A percentile compares a stretch with the other conserved stretches of the same genome.
These are phyloP conservation scores for Harmothoe impar DNA, from an alignment of 2,888 invertebrate species.

Conservation along the genomic window DNA sequence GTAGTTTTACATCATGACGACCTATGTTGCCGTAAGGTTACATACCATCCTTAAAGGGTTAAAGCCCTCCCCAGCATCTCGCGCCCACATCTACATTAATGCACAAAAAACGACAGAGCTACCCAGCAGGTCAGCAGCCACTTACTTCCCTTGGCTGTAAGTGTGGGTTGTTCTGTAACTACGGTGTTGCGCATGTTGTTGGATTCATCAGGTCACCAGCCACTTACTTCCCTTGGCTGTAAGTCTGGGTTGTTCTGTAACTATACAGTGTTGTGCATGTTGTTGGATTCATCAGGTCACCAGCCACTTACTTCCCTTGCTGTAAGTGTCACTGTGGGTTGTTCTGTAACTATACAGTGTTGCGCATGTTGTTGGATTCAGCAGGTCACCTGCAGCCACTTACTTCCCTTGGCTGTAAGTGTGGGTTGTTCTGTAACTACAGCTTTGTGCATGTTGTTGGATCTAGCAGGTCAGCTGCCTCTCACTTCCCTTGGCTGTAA, in stretches of 20 bases:
- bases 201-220: too few relatives aligned
- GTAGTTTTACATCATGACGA: too few relatives aligned
- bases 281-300: too few relatives aligned
- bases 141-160: background rate
- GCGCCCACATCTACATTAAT: conserved; percentile 23
- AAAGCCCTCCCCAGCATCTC: background rate
- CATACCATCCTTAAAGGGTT: background rate
- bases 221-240: background rate
- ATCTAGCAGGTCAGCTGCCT: background rate
- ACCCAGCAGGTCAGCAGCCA: background rate
- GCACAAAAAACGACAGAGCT: conserved; percentile 33
- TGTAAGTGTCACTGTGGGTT: background rate
- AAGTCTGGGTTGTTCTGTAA: background rate
- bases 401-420: background rate
- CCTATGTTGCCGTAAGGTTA: too few relatives aligned
- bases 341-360: background rate
- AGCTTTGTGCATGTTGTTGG: too few relatives aligned
- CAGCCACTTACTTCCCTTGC: background rate
- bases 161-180: background rate
- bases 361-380: too few relatives aligned
- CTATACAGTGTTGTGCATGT: too few relatives aligned
- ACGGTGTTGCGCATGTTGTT: too few relatives aligned
- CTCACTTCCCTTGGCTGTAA: too few relatives aligned
- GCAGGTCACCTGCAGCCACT: background rate
- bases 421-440: background rate